These are phyloP conservation scores for Cryptus viduatorius DNA, from an alignment of 2,888 invertebrate species.

Conservation along the genomic window DNA sequence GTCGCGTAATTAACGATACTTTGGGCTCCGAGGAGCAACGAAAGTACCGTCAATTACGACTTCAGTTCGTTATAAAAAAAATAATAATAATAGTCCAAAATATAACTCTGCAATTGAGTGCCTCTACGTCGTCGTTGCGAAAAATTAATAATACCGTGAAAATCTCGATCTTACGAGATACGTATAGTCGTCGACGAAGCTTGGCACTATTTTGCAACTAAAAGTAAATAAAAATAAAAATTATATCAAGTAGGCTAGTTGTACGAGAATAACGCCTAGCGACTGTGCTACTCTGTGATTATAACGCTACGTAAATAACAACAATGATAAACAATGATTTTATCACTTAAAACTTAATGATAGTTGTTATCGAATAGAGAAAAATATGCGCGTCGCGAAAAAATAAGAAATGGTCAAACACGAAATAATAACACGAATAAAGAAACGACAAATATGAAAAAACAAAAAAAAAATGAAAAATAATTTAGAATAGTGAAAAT, in stretches of 20 bases:
- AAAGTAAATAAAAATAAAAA: conserved; percentile 46
- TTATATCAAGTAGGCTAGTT: conserved; percentile 64
- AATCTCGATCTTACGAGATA: conserved; percentile 11
- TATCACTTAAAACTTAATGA: conserved; percentile 44
- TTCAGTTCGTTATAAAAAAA: conserved; percentile 37
- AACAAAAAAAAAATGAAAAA: conserved; percentile 5
- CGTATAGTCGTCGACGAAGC: conserved; percentile 55
- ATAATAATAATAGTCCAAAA: conserved; percentile 65
- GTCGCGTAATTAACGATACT: conserved; percentile 18
- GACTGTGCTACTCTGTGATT: conserved; percentile 79
- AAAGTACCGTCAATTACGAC: conserved; percentile 25
- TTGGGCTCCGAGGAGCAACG: background rate
- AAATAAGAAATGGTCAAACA: conserved; percentile 1
- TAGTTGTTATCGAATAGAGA: conserved; percentile 22
- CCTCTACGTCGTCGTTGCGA: conserved; percentile 74
- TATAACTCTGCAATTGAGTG: conserved; percentile 78
- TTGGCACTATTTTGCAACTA: conserved; percentile 65
- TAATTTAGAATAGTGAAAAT: conserved; percentile 35
- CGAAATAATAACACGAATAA: conserved; percentile 6
- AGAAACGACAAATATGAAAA: conserved; percentile 6
- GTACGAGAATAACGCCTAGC: conserved; percentile 69
- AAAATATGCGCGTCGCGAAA: conserved; percentile 18
- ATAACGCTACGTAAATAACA: conserved; percentile 64
- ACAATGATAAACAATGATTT: conserved; percentile 54
- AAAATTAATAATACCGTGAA: conserved; percentile 9